Conservation (phyloP, 2,797 vertebrate genomes). For the Masticophis lateralis region DNA sequence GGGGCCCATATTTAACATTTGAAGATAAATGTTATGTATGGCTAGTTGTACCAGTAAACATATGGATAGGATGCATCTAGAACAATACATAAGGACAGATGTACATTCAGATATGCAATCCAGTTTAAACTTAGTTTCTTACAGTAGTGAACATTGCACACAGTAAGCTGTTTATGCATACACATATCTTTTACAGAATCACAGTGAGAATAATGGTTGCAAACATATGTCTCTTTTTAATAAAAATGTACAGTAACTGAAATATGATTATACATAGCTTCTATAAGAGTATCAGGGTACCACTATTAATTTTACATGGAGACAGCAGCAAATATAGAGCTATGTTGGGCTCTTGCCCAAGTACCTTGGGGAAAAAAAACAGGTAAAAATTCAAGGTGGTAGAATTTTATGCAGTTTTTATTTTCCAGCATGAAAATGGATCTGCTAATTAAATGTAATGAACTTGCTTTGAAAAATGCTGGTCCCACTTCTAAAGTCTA, state of each 20-base stretch:
- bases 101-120: background rate
- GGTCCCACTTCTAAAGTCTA: background rate
- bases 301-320: background rate
- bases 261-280: background rate
- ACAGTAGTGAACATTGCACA: background rate
- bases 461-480: background rate
- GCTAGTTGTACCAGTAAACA: background rate
- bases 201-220: background rate
- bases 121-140: background rate
- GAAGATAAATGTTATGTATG: background rate
- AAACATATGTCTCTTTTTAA: background rate
- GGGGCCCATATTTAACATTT: background rate
- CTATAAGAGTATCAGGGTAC: background rate
- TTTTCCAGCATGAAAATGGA: background rate
- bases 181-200: background rate
- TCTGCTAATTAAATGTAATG: background rate
- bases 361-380: background rate
- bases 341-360: background rate
- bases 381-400: background rate
- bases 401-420: background rate
- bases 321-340: background rate
- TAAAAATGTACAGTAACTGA: background rate
- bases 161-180: background rate
- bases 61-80: background rate
- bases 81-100: background rate